A percentile compares a stretch with the other conserved stretches of the same genome.
phyloP scores from a whole-genome alignment of 2,113 vertebrate species.

The Albula glossodonta region DNA sequence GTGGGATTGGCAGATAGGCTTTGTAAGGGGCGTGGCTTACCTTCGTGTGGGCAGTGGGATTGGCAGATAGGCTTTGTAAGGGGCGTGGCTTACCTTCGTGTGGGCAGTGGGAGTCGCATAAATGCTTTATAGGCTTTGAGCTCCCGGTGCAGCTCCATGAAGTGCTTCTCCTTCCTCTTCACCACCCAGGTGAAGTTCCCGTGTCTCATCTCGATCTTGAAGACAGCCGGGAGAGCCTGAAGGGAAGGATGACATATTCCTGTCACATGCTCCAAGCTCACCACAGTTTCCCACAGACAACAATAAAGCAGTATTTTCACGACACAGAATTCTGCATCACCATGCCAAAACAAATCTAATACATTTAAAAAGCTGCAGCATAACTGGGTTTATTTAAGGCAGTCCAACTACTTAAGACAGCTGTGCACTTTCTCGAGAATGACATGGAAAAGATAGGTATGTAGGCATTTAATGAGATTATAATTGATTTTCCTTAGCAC shows the following conservation, averaged over 20 bases:
- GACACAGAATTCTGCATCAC: slow-evolving; percentile 27
- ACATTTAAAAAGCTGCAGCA: background rate
- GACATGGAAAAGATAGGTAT: too few relatives aligned
- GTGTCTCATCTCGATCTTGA: slow-evolving; percentile 90
- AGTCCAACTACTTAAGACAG: background rate
- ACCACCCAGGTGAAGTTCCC: slow-evolving; percentile 93
- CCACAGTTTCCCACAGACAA: background rate
- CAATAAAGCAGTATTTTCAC: background rate
- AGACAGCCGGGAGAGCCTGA: slow-evolving; percentile 83
- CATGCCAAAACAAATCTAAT: background rate
- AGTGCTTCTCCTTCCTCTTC: slow-evolving; percentile 96
- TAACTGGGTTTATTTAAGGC: background rate
- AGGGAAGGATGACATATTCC: background rate
- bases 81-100: slow-evolving; percentile 76
- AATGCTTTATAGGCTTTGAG: slow-evolving; percentile 93
- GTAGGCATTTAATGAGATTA: too few relatives aligned
- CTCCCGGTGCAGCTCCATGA: slow-evolving; percentile 93
- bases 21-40: background rate
- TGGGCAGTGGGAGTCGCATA: slow-evolving; percentile 90
- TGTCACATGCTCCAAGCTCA: background rate
- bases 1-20: too few relatives aligned
- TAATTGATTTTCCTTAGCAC: too few relatives aligned
- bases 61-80: slow-evolving; percentile 92
- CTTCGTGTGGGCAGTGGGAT: slow-evolving; percentile 92
- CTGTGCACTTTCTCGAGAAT: background rate